A percentile compares a stretch with the other conserved stretches of the same genome.
These are phyloP conservation scores for Heliopora coerulea DNA, from an alignment of 92 coral and sea anemone genomes.

Conservation along the genomic window DNA sequence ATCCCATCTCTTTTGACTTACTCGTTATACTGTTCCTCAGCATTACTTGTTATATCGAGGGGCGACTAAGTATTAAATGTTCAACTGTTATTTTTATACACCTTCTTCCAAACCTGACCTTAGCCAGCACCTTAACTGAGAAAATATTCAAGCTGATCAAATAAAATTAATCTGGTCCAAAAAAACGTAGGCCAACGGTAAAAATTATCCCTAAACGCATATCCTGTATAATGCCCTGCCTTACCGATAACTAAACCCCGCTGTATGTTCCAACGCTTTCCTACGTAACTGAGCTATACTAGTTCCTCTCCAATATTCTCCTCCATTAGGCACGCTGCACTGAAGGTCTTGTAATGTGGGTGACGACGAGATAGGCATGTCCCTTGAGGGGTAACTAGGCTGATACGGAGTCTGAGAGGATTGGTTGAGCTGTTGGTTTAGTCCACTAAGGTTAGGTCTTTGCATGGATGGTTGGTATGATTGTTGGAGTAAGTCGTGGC, in stretches of 20 bases:
- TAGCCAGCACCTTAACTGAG: no score
- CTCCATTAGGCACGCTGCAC: constrained; percentile 93
- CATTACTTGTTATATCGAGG: no score
- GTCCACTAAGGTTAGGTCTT: constrained; percentile 72
- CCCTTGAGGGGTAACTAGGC: constrained; percentile 74
- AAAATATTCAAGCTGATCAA: no score
- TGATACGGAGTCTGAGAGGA: constrained; percentile 78
- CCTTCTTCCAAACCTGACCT: no score
- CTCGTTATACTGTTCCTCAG: no score
- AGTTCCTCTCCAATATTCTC: constrained; percentile 99
- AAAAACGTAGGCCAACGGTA: no score
- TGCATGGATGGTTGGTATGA: constrained; percentile 87
- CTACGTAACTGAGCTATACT: constrained; percentile 92
- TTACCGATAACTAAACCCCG: constrained; percentile 80
- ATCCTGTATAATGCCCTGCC: neutral
- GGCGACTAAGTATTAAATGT: no score
- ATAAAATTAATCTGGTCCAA: no score
- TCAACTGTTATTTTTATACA: no score
- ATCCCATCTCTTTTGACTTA: no score
- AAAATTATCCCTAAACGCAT: no score
- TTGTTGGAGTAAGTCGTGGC: constrained; percentile 91
- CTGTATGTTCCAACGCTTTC: constrained; percentile 90
- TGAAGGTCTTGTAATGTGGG: constrained; percentile 98
- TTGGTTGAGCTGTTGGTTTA: constrained; percentile 84
- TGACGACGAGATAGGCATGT: constrained; percentile 98